Conservation (phyloP, 2,888 invertebrate species). For the Xestoiulus laeticollis region DNA sequence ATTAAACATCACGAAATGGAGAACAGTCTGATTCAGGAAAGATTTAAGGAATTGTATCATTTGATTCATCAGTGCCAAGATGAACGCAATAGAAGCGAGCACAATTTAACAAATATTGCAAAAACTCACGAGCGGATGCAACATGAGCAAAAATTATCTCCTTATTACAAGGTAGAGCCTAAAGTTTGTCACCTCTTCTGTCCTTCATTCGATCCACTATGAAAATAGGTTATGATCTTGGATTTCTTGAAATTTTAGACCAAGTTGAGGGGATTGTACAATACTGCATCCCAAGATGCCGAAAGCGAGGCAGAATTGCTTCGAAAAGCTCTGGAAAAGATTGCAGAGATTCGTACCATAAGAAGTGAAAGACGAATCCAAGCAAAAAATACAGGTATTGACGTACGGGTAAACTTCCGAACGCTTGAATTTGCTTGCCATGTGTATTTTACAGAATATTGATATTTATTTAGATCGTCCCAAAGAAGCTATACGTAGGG, state of each 20-base stretch:
- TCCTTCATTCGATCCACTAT: too few species aligned
- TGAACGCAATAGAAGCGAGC: constrained; percentile 81
- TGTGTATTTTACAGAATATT: background rate
- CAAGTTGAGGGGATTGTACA: constrained; percentile 83
- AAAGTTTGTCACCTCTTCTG: too few species aligned
- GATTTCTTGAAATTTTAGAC: constrained; percentile 65
- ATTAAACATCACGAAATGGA: constrained; percentile 45
- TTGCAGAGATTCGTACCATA: constrained; percentile 88
- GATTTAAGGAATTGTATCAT: constrained; percentile 78
- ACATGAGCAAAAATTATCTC: constrained; percentile 65
- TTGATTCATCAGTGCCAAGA: constrained; percentile 83
- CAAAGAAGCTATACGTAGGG: constrained; percentile 90
- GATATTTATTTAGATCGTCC: constrained; percentile 59
- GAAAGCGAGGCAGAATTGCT: constrained; percentile 85
- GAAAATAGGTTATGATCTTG: background rate
- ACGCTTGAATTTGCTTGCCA: background rate
- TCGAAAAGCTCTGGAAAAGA: constrained; percentile 82
- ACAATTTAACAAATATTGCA: constrained; percentile 79
- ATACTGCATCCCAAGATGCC: constrained; percentile 81
- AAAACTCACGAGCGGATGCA: constrained; percentile 76
- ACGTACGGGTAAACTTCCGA: background rate
- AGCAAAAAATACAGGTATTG: constrained; percentile 63
- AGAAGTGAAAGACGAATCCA: constrained; percentile 88
- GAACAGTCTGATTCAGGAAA: constrained; percentile 71
- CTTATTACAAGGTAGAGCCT: constrained; percentile 69